phyloP scores from a whole-genome alignment of 2,888 invertebrate species.

The Amiota mariae region DNA sequence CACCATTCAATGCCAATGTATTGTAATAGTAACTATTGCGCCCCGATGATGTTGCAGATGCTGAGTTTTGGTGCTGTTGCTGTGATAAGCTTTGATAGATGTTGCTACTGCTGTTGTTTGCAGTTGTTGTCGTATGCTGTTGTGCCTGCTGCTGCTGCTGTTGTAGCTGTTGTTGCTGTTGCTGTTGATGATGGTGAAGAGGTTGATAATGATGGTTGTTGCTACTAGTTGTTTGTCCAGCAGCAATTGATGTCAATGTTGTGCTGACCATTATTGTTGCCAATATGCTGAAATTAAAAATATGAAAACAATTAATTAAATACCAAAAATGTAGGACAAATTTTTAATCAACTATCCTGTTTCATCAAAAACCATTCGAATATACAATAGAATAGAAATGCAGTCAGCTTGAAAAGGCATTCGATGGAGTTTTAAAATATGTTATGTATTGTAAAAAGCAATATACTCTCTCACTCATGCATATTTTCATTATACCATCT shows the following conservation, averaged over 20 bases:
- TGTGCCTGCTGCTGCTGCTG: slow-evolving; percentile 29
- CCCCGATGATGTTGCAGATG: slow-evolving; percentile 21
- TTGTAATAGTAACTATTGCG: slow-evolving; percentile 42
- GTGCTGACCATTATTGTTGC: slow-evolving; percentile 74
- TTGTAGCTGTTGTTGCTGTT: slow-evolving; percentile 47
- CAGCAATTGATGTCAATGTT: slow-evolving; percentile 73
- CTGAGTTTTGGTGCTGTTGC: slow-evolving; percentile 30
- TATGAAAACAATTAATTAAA: too few relatives aligned
- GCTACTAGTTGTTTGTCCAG: slow-evolving; percentile 73
- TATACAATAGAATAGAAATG: too few relatives aligned
- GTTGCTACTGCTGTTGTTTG: slow-evolving; percentile 41
- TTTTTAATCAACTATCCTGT: too few relatives aligned
- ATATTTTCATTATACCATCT: too few relatives aligned
- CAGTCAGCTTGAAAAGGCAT: too few relatives aligned
- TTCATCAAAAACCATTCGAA: too few relatives aligned
- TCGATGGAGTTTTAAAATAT: too few relatives aligned
- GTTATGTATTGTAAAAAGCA: too few relatives aligned
- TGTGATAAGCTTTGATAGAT: slow-evolving; percentile 40
- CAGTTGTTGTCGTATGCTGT: slow-evolving; percentile 13
- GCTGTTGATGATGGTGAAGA: slow-evolving; percentile 55
- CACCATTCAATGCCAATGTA: slow-evolving; percentile 39
- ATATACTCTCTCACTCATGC: too few relatives aligned
- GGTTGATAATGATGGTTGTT: slow-evolving; percentile 63
- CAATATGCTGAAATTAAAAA: slow-evolving; percentile 64
- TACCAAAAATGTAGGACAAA: too few relatives aligned